Percentiles rank a stretch among this genome's conserved stretches.
phyloP scores from a whole-genome alignment of 2,888 invertebrate genomes.

The Nemurella pictetii region DNA sequence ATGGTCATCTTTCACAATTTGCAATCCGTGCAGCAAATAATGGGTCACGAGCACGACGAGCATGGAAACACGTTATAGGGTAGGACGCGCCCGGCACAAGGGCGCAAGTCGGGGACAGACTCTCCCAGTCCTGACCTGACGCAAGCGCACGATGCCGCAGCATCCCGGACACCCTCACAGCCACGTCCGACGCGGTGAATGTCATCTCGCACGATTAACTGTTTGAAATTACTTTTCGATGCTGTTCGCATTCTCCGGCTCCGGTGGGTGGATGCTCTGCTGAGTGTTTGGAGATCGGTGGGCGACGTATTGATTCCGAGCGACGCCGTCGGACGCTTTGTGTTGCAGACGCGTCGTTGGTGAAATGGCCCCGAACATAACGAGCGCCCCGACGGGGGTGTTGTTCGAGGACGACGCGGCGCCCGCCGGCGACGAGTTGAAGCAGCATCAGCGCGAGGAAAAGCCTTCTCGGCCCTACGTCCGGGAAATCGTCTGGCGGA shows the following conservation, averaged over 20 bases:
- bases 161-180: not conserved
- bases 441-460: not conserved
- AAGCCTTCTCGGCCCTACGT: slow-evolving; percentile 40
- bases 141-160: slow-evolving; percentile 5
- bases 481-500: slow-evolving; percentile 73
- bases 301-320: not conserved
- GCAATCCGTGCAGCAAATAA: too few relatives aligned
- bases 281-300: not conserved
- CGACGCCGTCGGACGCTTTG: not conserved
- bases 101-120: not conserved
- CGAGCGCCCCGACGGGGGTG: slow-evolving; percentile 52
- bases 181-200: not conserved
- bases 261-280: not conserved
- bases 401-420: slow-evolving; percentile 50
- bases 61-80: too few relatives aligned
- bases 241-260: not conserved
- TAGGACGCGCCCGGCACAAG: too few relatives aligned
- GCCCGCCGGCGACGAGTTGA: slow-evolving; percentile 1
- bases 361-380: slow-evolving; percentile 55
- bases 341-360: not conserved
- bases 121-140: not conserved
- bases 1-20: too few relatives aligned
- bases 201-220: slow-evolving; percentile 19
- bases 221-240: slow-evolving; percentile 25
- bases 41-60: too few relatives aligned